Evolutionary conservation across 2,113 vertebrate species (phyloP).

Genomic region (Muscicapa adusta): DNA sequence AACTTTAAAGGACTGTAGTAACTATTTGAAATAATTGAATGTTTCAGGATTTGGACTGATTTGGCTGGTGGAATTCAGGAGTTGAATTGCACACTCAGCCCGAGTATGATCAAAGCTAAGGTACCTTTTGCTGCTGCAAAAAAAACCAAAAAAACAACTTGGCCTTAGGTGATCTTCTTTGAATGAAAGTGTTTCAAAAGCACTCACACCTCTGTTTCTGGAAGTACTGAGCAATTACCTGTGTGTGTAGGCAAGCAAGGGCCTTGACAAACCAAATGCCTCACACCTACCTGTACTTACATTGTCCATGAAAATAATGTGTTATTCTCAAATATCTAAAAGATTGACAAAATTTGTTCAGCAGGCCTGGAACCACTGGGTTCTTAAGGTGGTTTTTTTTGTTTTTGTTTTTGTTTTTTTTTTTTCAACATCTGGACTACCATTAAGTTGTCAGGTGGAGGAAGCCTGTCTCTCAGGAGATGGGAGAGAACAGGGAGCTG

Average conservation of each 20-base stretch:
- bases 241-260: background rate
- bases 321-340: background rate
- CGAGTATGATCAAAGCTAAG: background rate
- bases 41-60: background rate
- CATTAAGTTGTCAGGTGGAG: background rate
- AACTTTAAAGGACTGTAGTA: background rate
- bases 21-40: background rate
- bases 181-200: background rate
- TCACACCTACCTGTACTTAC: background rate
- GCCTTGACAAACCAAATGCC: background rate
- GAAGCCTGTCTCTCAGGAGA: background rate
- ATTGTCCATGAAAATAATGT: background rate
- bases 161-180: background rate
- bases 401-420: background rate
- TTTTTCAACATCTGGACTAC: background rate
- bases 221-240: background rate
- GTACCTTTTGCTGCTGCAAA: background rate
- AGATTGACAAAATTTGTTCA: background rate
- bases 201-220: background rate
- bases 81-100: background rate
- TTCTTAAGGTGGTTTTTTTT: background rate
- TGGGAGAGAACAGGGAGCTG: background rate
- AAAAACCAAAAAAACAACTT: background rate
- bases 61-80: background rate
- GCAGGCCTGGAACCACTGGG: background rate